A percentile compares a stretch with the other conserved stretches of the same genome.
Evolutionary conservation across 2,797 vertebrate genomes (phyloP).

Genomic region (Denticeps clupeoides): DNA sequence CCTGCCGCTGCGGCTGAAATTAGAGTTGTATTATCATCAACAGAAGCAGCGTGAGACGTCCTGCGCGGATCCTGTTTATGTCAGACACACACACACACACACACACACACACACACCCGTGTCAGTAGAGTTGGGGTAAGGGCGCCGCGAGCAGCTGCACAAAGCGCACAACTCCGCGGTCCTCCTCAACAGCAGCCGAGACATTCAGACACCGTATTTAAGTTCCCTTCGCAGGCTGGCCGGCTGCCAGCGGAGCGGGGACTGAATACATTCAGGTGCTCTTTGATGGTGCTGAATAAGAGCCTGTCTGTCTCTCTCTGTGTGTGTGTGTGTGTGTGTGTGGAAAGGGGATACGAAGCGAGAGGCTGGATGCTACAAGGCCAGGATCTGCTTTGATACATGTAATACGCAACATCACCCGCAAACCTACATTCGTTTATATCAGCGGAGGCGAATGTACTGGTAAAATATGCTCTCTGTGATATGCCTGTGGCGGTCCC

Average conservation of each 20-base stretch:
- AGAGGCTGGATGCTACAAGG: no score
- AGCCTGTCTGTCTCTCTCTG: background rate
- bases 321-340: background rate
- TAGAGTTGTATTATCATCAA: slow-evolving; percentile 4
- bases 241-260: background rate
- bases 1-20: background rate
- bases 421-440: no score
- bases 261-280: slow-evolving; percentile 2
- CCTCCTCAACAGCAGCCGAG: background rate
- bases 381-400: no score
- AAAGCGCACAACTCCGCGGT: slow-evolving; percentile 2
- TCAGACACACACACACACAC: no score
- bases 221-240: background rate
- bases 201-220: slow-evolving; percentile 3
- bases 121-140: no score
- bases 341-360: background rate
- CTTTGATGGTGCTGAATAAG: background rate
- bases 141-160: no score
- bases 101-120: no score
- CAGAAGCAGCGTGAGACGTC: background rate
- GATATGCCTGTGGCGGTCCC: no score
- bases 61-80: background rate
- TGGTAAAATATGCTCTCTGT: no score
- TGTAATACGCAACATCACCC: no score
- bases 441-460: no score